Percentiles rank a stretch among this genome's conserved stretches.
phyloP scores from a whole-genome alignment of 1,140 invertebrate species.

The Aporrectodea caliginosa region DNA sequence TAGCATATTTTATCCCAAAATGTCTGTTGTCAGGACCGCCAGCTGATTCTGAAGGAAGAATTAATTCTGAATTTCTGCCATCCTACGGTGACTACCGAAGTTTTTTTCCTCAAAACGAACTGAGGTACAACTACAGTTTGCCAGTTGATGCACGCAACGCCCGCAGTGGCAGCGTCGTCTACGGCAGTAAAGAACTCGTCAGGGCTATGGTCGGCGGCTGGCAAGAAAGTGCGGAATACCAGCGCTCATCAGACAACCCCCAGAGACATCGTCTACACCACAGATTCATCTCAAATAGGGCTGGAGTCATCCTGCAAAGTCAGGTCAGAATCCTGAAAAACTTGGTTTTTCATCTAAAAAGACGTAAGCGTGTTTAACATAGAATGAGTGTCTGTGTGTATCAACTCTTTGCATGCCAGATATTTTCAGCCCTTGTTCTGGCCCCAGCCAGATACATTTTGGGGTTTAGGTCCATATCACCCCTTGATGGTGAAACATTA shows the following conservation, averaged over 20 bases:
- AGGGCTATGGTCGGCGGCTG: background rate
- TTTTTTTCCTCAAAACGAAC: background rate
- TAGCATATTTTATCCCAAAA: too few species aligned
- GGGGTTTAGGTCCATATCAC: too few species aligned
- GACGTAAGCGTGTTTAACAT: too few species aligned
- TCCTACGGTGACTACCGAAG: background rate
- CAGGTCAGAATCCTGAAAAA: too few species aligned
- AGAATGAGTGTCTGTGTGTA: too few species aligned
- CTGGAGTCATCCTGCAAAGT: background rate
- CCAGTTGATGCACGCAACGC: background rate
- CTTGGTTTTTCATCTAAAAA: too few species aligned
- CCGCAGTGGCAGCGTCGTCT: background rate
- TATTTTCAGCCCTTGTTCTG: too few species aligned
- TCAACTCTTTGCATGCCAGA: too few species aligned
- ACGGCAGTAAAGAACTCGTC: background rate
- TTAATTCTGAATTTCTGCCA: background rate
- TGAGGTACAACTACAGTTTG: background rate
- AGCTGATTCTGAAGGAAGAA: background rate
- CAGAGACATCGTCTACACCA: background rate
- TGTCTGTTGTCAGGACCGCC: background rate
- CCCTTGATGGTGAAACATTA: too few species aligned
- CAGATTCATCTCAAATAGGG: background rate
- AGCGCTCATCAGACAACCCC: background rate
- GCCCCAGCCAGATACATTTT: too few species aligned
- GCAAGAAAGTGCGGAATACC: too few species aligned